Evolutionary conservation across 2,888 invertebrate genomes (phyloP).

Genomic region (Mongoloraphidia duomilia): DNA sequence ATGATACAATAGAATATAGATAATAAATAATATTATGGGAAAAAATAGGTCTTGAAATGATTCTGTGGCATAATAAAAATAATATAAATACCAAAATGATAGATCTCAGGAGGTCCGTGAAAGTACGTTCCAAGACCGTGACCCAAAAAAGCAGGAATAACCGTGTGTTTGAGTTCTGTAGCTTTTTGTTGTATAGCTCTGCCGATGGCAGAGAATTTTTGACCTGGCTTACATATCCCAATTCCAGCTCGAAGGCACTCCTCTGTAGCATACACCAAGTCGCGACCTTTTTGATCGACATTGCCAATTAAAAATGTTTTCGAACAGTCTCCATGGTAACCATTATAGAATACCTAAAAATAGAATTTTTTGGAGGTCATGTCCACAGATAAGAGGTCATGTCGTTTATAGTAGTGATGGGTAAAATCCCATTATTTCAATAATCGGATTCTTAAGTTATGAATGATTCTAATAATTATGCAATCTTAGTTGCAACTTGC

Average conservation of each 20-base stretch:
- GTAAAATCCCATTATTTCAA: too few relatives aligned
- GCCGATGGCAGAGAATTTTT: conserved; percentile 47
- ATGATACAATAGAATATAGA: too few relatives aligned
- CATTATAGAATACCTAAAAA: conserved; percentile 57
- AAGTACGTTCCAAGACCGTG: conserved; percentile 90
- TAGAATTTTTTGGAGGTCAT: conserved; percentile 5
- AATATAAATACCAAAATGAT: conserved; percentile 54
- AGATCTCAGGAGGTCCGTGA: conserved; percentile 84
- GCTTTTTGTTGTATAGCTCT: conserved; percentile 49
- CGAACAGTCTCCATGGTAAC: conserved; percentile 87
- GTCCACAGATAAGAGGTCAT: conserved; percentile 7
- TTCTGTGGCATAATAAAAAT: too few relatives aligned
- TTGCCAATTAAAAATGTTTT: conserved; percentile 73
- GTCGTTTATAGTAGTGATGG: too few relatives aligned
- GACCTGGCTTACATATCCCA: conserved; percentile 42
- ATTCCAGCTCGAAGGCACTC: conserved; percentile 53
- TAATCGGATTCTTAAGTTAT: too few relatives aligned
- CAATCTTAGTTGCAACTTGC: too few relatives aligned
- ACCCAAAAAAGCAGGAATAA: conserved; percentile 72
- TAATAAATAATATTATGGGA: too few relatives aligned
- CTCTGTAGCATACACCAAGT: conserved; percentile 55
- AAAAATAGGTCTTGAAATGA: neutral
- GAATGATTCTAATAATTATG: too few relatives aligned
- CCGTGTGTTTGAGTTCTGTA: conserved; percentile 40
- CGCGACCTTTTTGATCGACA: conserved; percentile 57